These are phyloP conservation scores for Nothura maculosa DNA, from an alignment of 2,797 vertebrate genomes.

Conservation along the genomic window DNA sequence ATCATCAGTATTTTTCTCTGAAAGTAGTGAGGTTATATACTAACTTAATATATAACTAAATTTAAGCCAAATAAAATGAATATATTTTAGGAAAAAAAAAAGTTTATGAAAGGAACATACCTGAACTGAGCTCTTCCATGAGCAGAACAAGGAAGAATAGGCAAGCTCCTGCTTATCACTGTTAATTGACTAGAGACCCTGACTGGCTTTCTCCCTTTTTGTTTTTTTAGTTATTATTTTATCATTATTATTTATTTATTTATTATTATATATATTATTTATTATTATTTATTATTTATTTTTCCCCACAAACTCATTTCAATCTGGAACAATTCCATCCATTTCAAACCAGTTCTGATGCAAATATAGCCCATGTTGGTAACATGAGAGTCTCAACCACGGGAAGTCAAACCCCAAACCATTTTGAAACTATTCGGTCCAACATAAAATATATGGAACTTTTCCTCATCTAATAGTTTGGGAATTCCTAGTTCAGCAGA, in stretches of 20 bases:
- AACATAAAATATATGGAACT: neutral
- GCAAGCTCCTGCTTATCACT: neutral
- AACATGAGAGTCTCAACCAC: neutral
- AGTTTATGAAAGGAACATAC: neutral
- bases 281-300: no score
- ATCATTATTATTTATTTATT: no score
- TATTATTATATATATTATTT: no score
- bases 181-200: neutral
- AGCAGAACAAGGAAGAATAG: neutral
- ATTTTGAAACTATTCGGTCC: conserved; percentile 36
- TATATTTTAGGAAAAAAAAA: neutral
- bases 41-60: neutral
- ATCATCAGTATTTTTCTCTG: neutral
- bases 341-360: neutral
- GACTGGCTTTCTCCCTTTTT: neutral
- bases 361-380: neutral
- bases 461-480: neutral
- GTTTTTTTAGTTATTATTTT: no score
- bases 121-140: neutral
- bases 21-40: neutral
- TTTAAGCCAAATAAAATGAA: no score
- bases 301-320: neutral
- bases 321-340: neutral
- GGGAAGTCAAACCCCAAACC: conserved; percentile 6
- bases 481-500: no score